Evolutionary conservation across 2,113 vertebrate genomes (phyloP), one percentile per base, ranked within the genome.

Genomic region (Aptenodytes forsteri): DNA sequence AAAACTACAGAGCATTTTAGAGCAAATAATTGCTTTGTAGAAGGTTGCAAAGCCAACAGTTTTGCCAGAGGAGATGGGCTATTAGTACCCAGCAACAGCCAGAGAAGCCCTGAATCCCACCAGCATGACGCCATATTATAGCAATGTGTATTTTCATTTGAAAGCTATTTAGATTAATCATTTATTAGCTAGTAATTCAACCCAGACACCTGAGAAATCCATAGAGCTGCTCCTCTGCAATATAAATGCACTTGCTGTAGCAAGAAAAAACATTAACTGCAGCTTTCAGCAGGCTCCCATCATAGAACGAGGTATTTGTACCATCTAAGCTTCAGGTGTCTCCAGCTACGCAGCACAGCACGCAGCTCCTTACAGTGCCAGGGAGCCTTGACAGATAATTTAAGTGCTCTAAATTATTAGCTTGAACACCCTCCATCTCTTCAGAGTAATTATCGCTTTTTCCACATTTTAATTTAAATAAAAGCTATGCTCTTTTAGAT

Each of bases 101-200:
- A 62, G 32, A 89, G 36, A 73, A 83, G 52, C 27, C 62, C 70
- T 21, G 49, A 79, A 93, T 83, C 78, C 54, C 58, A 91, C 70
- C 75, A 87, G 73, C 58, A 59, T 17, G 71, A 81, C 7, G 25
- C 81, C 40, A 2, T 19, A 54, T 72, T 73, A 82, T 0, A 76
- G 73, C 42, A 42, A 16, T 42, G 42, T 42, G 42, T 42, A 42
- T 42, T 42, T 42, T 42, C 42, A 42, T 42, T 42, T 42, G 42
- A 42, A 42, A 42, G 42, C 69, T 55, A 58, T 80, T 90, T 81
- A 61, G 26, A 83, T 85, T 54, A 90, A 94, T 96, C 67, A 87
- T 97, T 97, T 96, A 97, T 96, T 56, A 94, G 79, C 38, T 82
- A 36, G 59, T 76, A 89, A 94, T 71, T 82, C 69, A 86, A 92